Base-by-base conservation (phyloP, 2,888 invertebrate species). In the Ophion ventricosus region DNA sequence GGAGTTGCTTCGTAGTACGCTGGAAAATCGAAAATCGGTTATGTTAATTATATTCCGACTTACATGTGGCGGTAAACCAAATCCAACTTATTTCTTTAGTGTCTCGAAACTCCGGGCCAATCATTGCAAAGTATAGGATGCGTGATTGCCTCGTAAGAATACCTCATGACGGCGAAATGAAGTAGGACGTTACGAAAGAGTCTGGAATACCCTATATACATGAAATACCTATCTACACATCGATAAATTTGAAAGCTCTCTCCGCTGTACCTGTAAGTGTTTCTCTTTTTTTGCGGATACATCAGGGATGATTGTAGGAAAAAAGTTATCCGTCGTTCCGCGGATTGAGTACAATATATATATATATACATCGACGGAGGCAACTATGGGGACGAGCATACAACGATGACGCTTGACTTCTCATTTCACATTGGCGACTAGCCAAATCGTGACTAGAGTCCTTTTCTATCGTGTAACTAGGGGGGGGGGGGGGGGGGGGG, bases 331-430 rank as follows among this genome's bases (percentile, higher is more conserved):
- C 40, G 57, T 72, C 54, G 59, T 66, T 67, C 43, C 56, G 23
- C 64, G 70, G 20, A 67, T 23, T 11, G 26, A 57, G 23, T 59
- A 72, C 40, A 66, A 35, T 56, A 66, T 67, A 56, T 66, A 43
- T 80, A 73, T 63, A 59, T 77, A 67, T 67, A 26, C 56, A 56
- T 66, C 40, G 69, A 57, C 35, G n/a, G 61, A 40, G 76, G 77
- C 70, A 29, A 72, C 73, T 61, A 85, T 78, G 69, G 64, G 57
- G 61, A 77, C 35, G 61, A 26, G 43, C 69, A 61, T 78, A 77
- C 63, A 72, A 59, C 67, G 74, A 79, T 79, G 84, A 79, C 82
- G 83, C 80, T 86, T 82, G 82, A 86, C 87, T 87, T 86, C 85
- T 86, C 86, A 83, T 85, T 87, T 85, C 70, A 74, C 40, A 82